A percentile compares a stretch with the other conserved stretches of the same genome.
Evolutionary conservation across 2,888 invertebrate species (phyloP).

Genomic region (Hypomecis atomaria): DNA sequence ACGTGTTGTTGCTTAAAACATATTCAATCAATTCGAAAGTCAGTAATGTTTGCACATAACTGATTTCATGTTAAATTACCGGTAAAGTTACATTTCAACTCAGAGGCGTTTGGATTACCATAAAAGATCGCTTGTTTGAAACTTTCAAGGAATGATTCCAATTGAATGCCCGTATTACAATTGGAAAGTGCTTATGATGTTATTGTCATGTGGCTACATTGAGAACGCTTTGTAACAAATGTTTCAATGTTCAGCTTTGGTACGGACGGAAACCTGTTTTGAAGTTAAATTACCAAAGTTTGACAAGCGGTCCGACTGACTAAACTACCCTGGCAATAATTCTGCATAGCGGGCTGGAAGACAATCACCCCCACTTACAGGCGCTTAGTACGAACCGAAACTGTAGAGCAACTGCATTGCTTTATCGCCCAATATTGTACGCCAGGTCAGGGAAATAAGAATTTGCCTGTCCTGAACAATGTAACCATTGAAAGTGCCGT

Average conservation of each 20-base stretch:
- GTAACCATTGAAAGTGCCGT: no score
- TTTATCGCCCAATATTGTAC: neutral
- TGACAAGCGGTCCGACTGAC: constrained; percentile 77
- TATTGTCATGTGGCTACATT: constrained; percentile 62
- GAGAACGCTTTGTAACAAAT: constrained; percentile 66
- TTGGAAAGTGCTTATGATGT: constrained; percentile 48
- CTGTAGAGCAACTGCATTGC: neutral
- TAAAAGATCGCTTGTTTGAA: neutral
- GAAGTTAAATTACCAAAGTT: constrained; percentile 84
- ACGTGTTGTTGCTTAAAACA: no score
- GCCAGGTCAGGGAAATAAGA: neutral
- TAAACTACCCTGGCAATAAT: constrained; percentile 79
- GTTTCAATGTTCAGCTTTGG: constrained; percentile 53
- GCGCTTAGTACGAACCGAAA: constrained; percentile 48
- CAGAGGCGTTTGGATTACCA: neutral
- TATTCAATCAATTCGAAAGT: no score
- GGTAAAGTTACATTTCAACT: no score
- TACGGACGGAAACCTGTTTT: constrained; percentile 76
- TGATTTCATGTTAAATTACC: no score
- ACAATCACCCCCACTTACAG: constrained; percentile 60
- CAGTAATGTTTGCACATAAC: no score
- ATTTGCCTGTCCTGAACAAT: no score
- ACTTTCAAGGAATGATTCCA: neutral
- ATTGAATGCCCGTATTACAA: constrained; percentile 15
- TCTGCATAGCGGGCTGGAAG: constrained; percentile 69